Evolutionary conservation across 2,113 vertebrate genomes (phyloP).

Genomic region (Dicrurus megarhynchus): DNA sequence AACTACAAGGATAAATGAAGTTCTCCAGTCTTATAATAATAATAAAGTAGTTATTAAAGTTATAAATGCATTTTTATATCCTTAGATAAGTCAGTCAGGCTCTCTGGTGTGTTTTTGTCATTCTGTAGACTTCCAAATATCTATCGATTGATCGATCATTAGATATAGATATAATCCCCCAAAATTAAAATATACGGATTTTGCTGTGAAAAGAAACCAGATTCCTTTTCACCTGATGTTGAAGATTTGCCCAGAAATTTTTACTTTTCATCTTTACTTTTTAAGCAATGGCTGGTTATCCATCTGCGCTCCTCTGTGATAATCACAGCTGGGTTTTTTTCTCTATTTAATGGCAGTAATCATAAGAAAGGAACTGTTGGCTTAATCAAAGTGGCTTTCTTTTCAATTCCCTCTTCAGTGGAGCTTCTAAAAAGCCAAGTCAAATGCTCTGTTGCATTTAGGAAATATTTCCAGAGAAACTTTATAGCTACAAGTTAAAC

Average conservation of each 20-base stretch:
- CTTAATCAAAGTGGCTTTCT: not conserved
- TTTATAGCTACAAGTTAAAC: not conserved
- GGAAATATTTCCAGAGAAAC: not conserved
- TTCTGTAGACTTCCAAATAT: not conserved
- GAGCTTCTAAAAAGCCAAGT: not conserved
- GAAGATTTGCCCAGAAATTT: not conserved
- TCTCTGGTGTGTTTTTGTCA: not conserved
- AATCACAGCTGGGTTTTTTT: not conserved
- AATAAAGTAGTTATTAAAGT: not conserved
- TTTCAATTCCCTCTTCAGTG: not conserved
- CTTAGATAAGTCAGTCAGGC: not conserved
- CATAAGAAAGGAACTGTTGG: not conserved
- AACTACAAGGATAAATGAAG: not conserved
- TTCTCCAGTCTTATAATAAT: not conserved
- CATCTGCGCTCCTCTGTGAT: not conserved
- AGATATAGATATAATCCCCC: not conserved
- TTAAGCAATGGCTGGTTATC: not conserved
- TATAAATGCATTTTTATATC: not conserved
- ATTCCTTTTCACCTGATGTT: not conserved
- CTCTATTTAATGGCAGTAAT: not conserved
- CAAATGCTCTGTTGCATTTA: not conserved
- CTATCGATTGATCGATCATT: fast-evolving
- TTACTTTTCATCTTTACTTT: not conserved
- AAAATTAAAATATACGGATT: not conserved
- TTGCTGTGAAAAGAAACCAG: not conserved